phyloP scores from a whole-genome alignment of 2,888 invertebrate species.

The Tortrix viridana region DNA sequence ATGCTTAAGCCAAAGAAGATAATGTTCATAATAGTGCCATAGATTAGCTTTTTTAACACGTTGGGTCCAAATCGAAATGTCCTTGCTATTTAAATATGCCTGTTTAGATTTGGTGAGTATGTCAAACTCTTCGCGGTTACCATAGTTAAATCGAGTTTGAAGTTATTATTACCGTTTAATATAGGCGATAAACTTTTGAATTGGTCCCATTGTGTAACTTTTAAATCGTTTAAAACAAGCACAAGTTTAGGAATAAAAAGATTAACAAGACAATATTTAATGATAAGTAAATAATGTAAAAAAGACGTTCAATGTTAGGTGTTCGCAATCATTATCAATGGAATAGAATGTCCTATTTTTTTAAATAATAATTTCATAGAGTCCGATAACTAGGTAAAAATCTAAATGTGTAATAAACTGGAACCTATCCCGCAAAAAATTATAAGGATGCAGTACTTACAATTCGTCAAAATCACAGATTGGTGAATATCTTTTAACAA shows the following conservation, averaged over 20 bases:
- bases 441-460: no score
- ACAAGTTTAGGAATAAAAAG: constrained; percentile 58
- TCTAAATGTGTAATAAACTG: no score
- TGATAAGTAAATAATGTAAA: constrained; percentile 48
- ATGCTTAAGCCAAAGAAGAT: constrained; percentile 26
- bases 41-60: constrained; percentile 19
- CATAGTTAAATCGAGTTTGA: no score
- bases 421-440: no score
- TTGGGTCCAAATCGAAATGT: no score
- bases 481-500: no score
- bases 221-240: constrained; percentile 39
- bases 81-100: no score
- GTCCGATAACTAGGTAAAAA: background rate
- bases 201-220: background rate
- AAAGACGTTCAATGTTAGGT: constrained; percentile 37
- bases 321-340: constrained; percentile 45
- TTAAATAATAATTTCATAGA: background rate
- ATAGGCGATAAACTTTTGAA: no score
- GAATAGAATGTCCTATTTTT: constrained; percentile 9
- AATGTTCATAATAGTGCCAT: constrained; percentile 35
- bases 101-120: no score
- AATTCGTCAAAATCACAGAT: no score
- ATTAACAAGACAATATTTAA: constrained; percentile 74
- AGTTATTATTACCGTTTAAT: no score
- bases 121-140: no score